A percentile compares a stretch with the other conserved stretches of the same genome.
These are phyloP conservation scores for Cordilura impudica DNA, from an alignment of 2,888 invertebrate species.

Conservation along the genomic window DNA sequence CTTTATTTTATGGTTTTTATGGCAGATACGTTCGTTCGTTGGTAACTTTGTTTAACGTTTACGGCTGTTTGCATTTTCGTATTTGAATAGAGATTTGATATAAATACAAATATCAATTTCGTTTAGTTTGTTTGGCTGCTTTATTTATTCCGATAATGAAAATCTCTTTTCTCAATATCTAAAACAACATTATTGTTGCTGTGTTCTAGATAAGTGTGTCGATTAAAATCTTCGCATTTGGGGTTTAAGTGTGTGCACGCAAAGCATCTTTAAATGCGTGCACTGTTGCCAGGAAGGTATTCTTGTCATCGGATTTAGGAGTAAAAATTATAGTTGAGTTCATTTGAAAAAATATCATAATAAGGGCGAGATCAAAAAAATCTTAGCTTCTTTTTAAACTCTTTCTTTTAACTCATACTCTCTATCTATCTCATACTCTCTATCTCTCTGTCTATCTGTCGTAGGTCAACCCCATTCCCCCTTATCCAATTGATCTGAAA, in stretches of 20 bases:
- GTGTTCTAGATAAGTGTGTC: constrained; percentile 45
- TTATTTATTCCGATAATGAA: neutral
- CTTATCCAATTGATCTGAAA: too few species aligned
- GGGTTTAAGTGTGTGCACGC: constrained; percentile 49
- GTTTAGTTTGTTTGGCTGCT: constrained; percentile 14
- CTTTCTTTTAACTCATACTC: too few species aligned
- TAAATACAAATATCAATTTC: constrained; percentile 44
- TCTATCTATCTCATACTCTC: too few species aligned
- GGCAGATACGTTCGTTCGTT: neutral
- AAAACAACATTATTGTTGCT: constrained; percentile 1
- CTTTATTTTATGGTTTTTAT: constrained; percentile 47
- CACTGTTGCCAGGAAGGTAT: neutral
- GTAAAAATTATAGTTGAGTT: constrained; percentile 19
- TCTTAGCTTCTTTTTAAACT: too few species aligned
- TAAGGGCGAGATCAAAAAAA: too few species aligned
- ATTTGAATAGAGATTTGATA: constrained; percentile 9
- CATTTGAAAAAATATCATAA: too few species aligned
- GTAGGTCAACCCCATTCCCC: too few species aligned
- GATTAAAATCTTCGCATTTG: constrained; percentile 45
- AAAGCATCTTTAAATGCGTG: constrained; percentile 15
- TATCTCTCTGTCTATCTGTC: too few species aligned
- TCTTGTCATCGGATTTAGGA: neutral
- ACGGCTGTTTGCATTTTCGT: neutral
- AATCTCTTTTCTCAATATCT: neutral
- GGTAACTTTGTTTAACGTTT: neutral